These are phyloP conservation scores for Sebastes goodei DNA, from an alignment of 2,797 vertebrate species.

Conservation along the genomic window DNA sequence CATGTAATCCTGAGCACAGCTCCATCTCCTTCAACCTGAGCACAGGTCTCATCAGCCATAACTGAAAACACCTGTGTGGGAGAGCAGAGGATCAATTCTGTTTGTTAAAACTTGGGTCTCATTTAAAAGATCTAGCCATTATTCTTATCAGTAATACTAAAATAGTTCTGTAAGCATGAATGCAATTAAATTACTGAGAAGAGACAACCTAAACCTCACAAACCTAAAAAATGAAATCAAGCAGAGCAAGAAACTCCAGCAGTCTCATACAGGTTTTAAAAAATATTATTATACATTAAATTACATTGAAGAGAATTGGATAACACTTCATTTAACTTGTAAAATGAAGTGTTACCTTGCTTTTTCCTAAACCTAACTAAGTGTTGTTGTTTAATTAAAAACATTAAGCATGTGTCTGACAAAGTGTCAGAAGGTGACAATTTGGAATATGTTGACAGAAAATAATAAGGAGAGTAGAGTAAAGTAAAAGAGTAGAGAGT, in stretches of 20 bases:
- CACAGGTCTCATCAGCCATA: not conserved
- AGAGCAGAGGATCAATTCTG: not conserved
- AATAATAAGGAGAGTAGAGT: not conserved
- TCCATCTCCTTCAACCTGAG: not conserved
- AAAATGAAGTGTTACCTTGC: no score
- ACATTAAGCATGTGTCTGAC: no score
- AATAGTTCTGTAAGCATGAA: not conserved
- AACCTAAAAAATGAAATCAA: not conserved
- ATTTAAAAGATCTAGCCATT: not conserved
- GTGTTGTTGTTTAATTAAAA: no score
- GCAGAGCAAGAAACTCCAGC: not conserved
- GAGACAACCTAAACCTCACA: not conserved
- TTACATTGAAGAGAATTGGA: not conserved
- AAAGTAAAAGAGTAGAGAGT: not conserved
- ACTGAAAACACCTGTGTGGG: not conserved
- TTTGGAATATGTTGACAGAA: not conserved
- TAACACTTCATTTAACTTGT: no score
- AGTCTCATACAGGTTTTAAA: not conserved
- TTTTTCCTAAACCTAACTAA: no score
- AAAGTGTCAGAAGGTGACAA: no score
- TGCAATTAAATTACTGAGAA: not conserved
- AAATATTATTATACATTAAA: not conserved
- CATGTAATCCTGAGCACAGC: not conserved
- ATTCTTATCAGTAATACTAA: not conserved
- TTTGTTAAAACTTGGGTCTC: not conserved